Evolutionary conservation across 2,888 invertebrate genomes (phyloP).

Genomic region (Camponotus fellah): DNA sequence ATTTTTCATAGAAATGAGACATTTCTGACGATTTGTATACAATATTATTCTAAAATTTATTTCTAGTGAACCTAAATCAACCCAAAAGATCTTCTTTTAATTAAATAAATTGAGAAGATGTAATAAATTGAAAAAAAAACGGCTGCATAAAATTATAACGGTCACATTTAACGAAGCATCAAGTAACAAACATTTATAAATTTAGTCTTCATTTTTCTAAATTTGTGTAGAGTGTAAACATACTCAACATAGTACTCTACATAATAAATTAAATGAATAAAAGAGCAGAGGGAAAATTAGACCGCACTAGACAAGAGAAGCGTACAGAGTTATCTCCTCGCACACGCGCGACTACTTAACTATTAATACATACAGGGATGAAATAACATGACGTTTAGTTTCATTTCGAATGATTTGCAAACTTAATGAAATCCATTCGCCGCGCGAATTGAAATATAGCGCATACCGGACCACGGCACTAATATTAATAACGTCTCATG

Average conservation of each 20-base stretch:
- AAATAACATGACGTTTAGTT: conserved; percentile 38
- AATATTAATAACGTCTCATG: conserved; percentile 46
- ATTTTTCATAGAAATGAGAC: conserved; percentile 14
- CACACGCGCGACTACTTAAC: conserved; percentile 5
- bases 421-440: conserved; percentile 47
- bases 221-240: background rate
- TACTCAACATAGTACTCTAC: background rate
- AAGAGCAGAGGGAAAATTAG: conserved; percentile 15
- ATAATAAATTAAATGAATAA: conserved; percentile 4
- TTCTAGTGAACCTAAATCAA: background rate
- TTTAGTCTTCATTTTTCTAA: background rate
- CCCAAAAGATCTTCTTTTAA: background rate
- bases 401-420: conserved; percentile 43
- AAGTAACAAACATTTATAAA: background rate
- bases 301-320: background rate
- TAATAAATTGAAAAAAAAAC: too few relatives aligned
- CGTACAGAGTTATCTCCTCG: background rate
- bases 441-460: conserved; percentile 25
- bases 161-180: too few relatives aligned
- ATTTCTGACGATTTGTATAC: background rate
- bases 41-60: background rate
- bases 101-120: background rate
- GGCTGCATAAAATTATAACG: too few relatives aligned
- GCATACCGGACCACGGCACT: conserved; percentile 5
- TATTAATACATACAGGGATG: conserved; percentile 22